Percentiles rank a stretch among this genome's conserved stretches.
These are phyloP conservation scores for Lamprologus lemairii DNA, from an alignment of 2,113 vertebrate genomes.

Conservation along the genomic window DNA sequence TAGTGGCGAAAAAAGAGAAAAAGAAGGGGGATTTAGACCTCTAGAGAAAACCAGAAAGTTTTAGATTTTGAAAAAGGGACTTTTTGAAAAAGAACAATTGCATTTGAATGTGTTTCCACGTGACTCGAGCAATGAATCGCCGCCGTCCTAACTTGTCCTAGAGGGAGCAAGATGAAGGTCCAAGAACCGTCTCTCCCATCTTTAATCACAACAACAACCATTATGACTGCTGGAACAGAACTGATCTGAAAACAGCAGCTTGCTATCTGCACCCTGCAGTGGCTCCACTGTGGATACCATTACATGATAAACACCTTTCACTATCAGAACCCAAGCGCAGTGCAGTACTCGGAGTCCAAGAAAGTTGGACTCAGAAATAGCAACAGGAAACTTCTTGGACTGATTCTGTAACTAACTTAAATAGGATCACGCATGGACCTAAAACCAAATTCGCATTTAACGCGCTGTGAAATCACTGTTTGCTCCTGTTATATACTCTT, in stretches of 20 bases:
- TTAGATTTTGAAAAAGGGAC: neutral
- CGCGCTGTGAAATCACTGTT: neutral
- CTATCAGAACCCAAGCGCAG: slow-evolving; percentile 40
- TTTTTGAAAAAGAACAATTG: neutral
- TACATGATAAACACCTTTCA: slow-evolving; percentile 64
- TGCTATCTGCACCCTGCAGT: slow-evolving; percentile 62
- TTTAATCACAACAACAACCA: slow-evolving; percentile 53
- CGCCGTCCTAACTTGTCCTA: neutral
- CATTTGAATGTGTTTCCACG: neutral
- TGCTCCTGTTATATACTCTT: neutral
- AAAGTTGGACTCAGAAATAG: slow-evolving; percentile 46
- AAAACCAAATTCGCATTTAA: neutral
- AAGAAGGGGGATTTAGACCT: neutral
- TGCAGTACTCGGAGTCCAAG: slow-evolving; percentile 17
- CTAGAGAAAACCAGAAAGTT: neutral
- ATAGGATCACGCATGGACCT: neutral
- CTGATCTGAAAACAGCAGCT: slow-evolving; percentile 59
- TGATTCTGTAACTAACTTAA: neutral
- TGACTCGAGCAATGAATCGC: neutral
- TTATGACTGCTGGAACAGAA: slow-evolving; percentile 59
- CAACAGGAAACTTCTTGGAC: slow-evolving; percentile 26
- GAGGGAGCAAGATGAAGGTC: slow-evolving; percentile 34
- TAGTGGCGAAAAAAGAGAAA: neutral
- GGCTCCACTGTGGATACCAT: slow-evolving; percentile 63
- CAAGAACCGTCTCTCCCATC: slow-evolving; percentile 41